Evolutionary conservation across 2,113 vertebrate species (phyloP), one percentile per base, ranked within the genome.

Genomic region (Micromys minutus): DNA sequence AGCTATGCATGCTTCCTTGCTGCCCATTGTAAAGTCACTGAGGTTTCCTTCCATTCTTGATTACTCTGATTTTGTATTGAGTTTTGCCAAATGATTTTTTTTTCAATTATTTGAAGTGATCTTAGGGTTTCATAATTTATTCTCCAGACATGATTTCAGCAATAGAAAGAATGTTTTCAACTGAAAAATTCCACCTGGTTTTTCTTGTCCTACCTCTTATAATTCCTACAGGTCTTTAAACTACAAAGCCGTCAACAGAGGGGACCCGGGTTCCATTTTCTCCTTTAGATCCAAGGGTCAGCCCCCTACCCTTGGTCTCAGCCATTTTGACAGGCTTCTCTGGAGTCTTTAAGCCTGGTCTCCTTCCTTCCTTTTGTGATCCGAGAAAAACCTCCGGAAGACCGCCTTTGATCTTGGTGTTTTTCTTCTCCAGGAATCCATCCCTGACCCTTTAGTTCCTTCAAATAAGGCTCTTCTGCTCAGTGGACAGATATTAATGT

Each of bases 51-150:
- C 42, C 92, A 19, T 29, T 87, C 55, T 47, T 92, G 31, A 42
- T 67, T 61, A 67, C 61, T 74, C 31, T 79, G 45, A 74, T 87
- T 93, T 87, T 80, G 26, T 7, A 45, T 36, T 19, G 84, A 63
- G 86, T 86, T 92, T 77, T 96, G 52, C 91, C 59, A 88, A 39
- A 89, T 47, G 36, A n/a, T 34, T 91, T 71, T 29, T 50, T 94
- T 85, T 47, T 65, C 50, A 31, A n/a, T 85, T 39, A 92, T 21
- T 90, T 86, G 80, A 88, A 50, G 47, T 76, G 52, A 75, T 93
- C 36, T 50, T 88, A 24, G 3, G 5, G 34, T 95, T 95, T 91
- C 89, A 29, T 88, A 0, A 47, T 91, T 89, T 92, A 86, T 85
- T 90, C 59, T 94, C 22, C 10, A 92, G 67, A 55, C 12, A 86